Evolutionary conservation across 2,797 vertebrate genomes (phyloP), one percentile per base, ranked within the genome.

Genomic region (Ispidina lecontei): DNA sequence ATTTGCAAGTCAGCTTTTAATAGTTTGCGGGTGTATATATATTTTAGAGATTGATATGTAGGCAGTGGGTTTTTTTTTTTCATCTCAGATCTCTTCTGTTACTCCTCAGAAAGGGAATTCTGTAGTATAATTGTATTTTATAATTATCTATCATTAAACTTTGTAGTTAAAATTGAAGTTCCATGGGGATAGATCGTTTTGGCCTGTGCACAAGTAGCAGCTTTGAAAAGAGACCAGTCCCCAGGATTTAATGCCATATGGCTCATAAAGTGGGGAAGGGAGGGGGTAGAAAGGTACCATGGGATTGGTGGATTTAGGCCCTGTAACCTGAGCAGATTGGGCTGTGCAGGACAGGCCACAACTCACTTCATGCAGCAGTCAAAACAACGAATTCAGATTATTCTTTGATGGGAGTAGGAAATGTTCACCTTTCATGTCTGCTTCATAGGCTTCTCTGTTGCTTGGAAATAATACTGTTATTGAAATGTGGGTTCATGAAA

Each of bases 191-290:
- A 54, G 87, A 70, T 77, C 43, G 9, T 94, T 76, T 92, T 96
- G 95, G 94, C 91, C 92, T 76, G 70, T 13, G 83, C 85, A 84
- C 94, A 94, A 88, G 88, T 52, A 69, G 73, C 28, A 0, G 67
- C 92, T 95, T 93, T 96, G 91, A 56, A 91, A 81, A 84, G 91
- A 90, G 44, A 51, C 52, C 77, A 49, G 70, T 92, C 55, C 59
- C 74, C 70, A 76, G 92, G 92, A 92, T 79, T 89, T 85, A 88
- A 28, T 83, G 82, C 95, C 89, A 94, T 96, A 95, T 95, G 91
- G 92, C 78, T 89, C 79, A 76, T 65, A 65, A 70, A 76, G 33
- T 91, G 90, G 80, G 76, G 49, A 91, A 65, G 47, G 93, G 91
- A 86, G 94, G 93, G 79, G 74, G 70, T 90, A 55, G 39, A 29